Evolutionary conservation across 2,113 vertebrate genomes (phyloP), one percentile per base, ranked within the genome.

Genomic region (Aphelocoma coerulescens): DNA sequence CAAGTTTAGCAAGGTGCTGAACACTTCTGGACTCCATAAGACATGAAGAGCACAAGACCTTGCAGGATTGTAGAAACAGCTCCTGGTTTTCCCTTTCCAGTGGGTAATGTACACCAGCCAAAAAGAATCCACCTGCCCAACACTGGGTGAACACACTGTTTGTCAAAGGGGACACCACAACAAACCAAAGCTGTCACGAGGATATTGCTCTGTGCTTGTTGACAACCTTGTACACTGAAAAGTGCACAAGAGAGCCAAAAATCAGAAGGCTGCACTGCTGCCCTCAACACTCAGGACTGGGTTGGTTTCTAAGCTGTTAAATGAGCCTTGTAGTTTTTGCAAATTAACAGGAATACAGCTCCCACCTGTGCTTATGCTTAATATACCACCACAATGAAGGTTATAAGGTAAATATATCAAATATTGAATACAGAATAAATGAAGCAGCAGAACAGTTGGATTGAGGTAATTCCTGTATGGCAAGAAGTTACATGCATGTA

Each of bases 11-110:
- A 41, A 76, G 66, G 69, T 61, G 69, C 91, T 66, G 81, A 61
- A 11, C 58, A 9, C 52, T 35, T 26, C 44, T 37, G 23, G 17
- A 10, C 41, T 54, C 37, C 1, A 0, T 0, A 23, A 35, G 74
- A 52, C 14, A 5, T 1, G 22, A 43, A 8, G 24, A 65, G n/a
- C 2, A 16, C 51, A 4, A 0, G 0, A 23, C 75, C 66, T 58
- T 14, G 49, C 66, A 67, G 74, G 37, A 24, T 7, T 44, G 48
- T 6, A 61, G 44, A 24, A n/a, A 37, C 32, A 71, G 57, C 33
- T 41, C 3, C 4, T 57, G 78, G 16, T 37, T 88, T 65, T 32
- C 49, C 41, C 32, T 75, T 63, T 58, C 48, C 62, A 41, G 20
- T 26, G 79, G 22, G 48, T 61, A 20, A 16, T 32, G 59, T 11